Conservation (phyloP, 1,140 invertebrate species). For the Drosophila leontia region DNA sequence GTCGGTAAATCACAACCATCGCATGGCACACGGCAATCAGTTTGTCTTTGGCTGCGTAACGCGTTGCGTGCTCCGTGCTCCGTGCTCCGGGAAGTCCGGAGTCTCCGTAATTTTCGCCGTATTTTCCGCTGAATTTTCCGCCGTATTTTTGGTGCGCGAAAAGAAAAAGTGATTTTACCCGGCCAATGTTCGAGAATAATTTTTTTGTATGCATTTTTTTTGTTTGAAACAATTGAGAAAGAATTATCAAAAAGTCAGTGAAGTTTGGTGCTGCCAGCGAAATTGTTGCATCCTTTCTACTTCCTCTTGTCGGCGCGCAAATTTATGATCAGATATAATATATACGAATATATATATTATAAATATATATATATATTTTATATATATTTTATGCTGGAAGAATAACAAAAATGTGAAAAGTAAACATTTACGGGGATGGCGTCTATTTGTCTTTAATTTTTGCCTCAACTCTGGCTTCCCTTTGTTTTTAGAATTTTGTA, state of each 20-base stretch:
- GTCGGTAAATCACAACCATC: conserved; percentile 80
- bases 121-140: conserved; percentile 10
- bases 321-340: conserved; percentile 9
- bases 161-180: conserved; percentile 15
- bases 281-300: conserved; percentile 25
- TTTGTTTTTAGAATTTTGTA: conserved; percentile 45
- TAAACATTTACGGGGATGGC: conserved; percentile 13
- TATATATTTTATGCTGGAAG: not conserved
- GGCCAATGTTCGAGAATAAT: conserved; percentile 2
- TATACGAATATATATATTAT: not conserved
- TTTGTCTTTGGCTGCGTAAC: conserved; percentile 81
- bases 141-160: conserved; percentile 6
- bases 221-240: conserved; percentile 1
- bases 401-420: conserved; percentile 17
- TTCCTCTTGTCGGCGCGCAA: conserved; percentile 11
- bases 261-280: not conserved
- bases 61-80: conserved; percentile 78
- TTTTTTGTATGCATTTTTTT: conserved; percentile 17
- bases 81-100: conserved; percentile 37
- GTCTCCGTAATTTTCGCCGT: conserved; percentile 5
- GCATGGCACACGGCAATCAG: conserved; percentile 81
- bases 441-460: conserved; percentile 30
- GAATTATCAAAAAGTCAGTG: conserved; percentile 15
- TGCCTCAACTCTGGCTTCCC: conserved; percentile 10
- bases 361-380: not conserved